Percentiles rank a stretch among this genome's conserved stretches.
phyloP scores from a whole-genome alignment of 2,888 invertebrate genomes.

The Athrips mouffetella region DNA sequence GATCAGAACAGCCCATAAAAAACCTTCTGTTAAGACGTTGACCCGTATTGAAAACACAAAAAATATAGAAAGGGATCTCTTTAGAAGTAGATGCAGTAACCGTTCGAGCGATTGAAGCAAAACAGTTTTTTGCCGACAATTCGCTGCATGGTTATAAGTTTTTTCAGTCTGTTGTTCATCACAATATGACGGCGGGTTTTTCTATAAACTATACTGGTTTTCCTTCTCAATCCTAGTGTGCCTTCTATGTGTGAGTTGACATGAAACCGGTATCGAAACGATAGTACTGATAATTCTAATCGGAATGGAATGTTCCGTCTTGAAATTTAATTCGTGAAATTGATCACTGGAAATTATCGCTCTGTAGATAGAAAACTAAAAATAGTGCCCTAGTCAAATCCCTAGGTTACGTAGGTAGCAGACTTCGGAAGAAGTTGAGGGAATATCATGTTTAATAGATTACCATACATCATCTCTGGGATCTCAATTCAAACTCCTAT shows the following conservation, averaged over 20 bases:
- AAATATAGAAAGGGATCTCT: conserved; percentile 15
- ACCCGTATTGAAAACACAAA: conserved; percentile 8
- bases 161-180: conserved; percentile 1
- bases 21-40: conserved; percentile 2
- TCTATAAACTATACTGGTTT: conserved; percentile 5
- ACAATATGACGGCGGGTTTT: conserved; percentile 8
- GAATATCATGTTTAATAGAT: too few species aligned
- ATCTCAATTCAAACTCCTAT: too few species aligned
- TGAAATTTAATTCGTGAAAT: neutral
- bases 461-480: too few species aligned
- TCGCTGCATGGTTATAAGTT: conserved; percentile 17
- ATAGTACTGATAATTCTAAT: neutral
- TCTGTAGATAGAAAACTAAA: too few species aligned
- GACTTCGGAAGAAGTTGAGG: too few species aligned
- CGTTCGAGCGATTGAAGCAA: conserved; percentile 24
- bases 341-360: neutral
- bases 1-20: conserved; percentile 3
- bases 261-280: conserved; percentile 3
- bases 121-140: conserved; percentile 32
- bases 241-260: conserved; percentile 1
- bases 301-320: conserved; percentile 1
- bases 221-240: conserved; percentile 7
- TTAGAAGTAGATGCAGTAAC: conserved; percentile 19
- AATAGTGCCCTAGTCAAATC: too few species aligned
- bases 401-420: too few species aligned